A percentile compares a stretch with the other conserved stretches of the same genome.
Conservation (phyloP, 2,888 invertebrate genomes). For the Galeruca laticollis region DNA sequence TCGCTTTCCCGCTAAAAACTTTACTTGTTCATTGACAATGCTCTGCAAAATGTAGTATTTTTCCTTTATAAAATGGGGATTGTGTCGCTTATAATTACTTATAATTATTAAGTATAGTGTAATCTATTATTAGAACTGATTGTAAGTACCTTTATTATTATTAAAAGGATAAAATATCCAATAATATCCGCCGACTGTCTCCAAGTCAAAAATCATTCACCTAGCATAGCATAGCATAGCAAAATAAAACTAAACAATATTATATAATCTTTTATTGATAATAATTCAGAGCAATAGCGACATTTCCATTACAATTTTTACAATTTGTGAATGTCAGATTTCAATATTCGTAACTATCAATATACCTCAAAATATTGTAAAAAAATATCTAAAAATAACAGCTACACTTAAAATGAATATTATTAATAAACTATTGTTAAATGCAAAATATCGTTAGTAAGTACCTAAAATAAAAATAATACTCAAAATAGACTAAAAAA, state of each 20-base stretch:
- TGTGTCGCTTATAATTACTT: too few species aligned
- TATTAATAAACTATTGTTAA: slow-evolving; percentile 35
- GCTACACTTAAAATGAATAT: slow-evolving; percentile 32
- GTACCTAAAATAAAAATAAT: slow-evolving; percentile 26
- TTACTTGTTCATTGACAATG: too few species aligned
- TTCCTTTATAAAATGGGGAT: too few species aligned
- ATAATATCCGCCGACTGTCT: too few species aligned
- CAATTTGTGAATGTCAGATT: slow-evolving; percentile 57
- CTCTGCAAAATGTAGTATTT: too few species aligned
- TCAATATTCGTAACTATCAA: slow-evolving; percentile 57
- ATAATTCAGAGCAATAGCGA: slow-evolving; percentile 63
- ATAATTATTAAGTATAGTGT: too few species aligned
- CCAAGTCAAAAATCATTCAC: too few species aligned
- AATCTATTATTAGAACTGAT: too few species aligned
- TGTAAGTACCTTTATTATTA: too few species aligned
- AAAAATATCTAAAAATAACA: slow-evolving; percentile 43
- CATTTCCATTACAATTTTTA: slow-evolving; percentile 62
- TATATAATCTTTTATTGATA: slow-evolving; percentile 48
- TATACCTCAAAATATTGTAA: slow-evolving; percentile 48
- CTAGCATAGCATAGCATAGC: too few species aligned
- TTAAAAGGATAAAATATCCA: too few species aligned
- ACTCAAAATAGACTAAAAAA: slow-evolving; percentile 8
- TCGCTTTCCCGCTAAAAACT: too few species aligned
- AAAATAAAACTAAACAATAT: slow-evolving; percentile 1
- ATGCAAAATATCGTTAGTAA: slow-evolving; percentile 25